phyloP scores from a whole-genome alignment of 2,113 vertebrate species.

The Ifrita kowaldi region DNA sequence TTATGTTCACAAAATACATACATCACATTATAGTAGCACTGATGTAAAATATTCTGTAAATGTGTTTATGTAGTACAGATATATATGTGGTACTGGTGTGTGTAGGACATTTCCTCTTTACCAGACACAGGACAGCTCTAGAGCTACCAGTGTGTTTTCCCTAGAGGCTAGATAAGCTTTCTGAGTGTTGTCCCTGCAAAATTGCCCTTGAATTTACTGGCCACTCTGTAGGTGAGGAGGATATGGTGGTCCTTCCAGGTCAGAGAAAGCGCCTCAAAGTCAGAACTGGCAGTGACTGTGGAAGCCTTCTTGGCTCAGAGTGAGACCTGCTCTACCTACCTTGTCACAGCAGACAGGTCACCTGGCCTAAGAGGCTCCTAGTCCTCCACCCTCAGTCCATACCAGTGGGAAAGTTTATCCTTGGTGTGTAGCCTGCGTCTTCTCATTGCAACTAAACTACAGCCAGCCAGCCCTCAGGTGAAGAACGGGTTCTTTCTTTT shows the following conservation, averaged over 20 bases:
- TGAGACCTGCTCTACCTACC: neutral
- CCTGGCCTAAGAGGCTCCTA: neutral
- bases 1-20: neutral
- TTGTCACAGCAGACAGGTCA: neutral
- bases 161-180: neutral
- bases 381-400: neutral
- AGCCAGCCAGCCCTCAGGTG: neutral
- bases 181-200: neutral
- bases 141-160: neutral
- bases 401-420: neutral
- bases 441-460: neutral
- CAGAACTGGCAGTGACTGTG: neutral
- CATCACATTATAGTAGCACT: neutral
- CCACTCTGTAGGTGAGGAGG: neutral
- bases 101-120: neutral
- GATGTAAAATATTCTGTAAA: neutral
- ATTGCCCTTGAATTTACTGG: neutral
- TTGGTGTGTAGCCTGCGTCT: neutral
- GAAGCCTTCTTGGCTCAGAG: neutral
- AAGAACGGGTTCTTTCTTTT: neutral
- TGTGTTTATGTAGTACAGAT: neutral
- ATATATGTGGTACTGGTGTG: rapidly evolving
- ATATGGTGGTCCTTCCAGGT: neutral
- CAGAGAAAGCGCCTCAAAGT: neutral
- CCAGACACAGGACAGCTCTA: neutral